Base-by-base conservation (phyloP, 2,888 invertebrate genomes). In the Cheilosia grossa region DNA sequence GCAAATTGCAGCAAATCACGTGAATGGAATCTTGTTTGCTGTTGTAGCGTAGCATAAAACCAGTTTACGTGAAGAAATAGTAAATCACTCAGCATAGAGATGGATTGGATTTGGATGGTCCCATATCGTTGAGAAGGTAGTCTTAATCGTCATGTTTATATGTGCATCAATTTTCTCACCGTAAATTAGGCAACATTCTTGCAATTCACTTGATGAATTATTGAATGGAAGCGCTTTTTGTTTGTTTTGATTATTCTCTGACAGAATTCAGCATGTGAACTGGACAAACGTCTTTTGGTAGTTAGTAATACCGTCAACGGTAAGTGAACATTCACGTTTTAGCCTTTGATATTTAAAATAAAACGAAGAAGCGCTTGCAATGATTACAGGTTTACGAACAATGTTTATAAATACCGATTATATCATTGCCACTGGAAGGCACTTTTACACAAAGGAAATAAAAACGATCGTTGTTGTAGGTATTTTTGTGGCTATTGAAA, bases 281-380 rank as follows among this genome's bases (percentile, higher is more conserved):
- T 82, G 81, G 75, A 82, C 75, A 82, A 82, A 82, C 75, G 37
- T 69, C 81, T 58, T 69, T 47, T 17, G 21, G 19, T 15, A 3
- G n/a, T 37, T 13, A 13, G 37, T 37, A 37, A 37, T 37, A 37
- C 59, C 10, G 17, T 47, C 15, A 2, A 13, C 17, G 51, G 51
- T 58, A 77, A 82, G 72, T 82, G 72, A 72, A 66, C 82, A 61
- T 72, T 72, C 77, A 82, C 82, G 82, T 49, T 72, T 59, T 66
- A 40, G 66, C 82, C 82, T 82, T 82, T 82, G 82, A 19, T 78
- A 82, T 82, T 82, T 78, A 37, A 37, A 37, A 47, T 47, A 47
- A 37, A 15, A 59, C 59, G 78, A 82, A 78, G 81, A 69, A 64
- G 67, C 72, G 37, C 42, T 74, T 69, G 56, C 61, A 82, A 40